A percentile compares a stretch with the other conserved stretches of the same genome.
Evolutionary conservation across 1,140 invertebrate genomes (phyloP).

Genomic region (Elymnias hypermnestra): DNA sequence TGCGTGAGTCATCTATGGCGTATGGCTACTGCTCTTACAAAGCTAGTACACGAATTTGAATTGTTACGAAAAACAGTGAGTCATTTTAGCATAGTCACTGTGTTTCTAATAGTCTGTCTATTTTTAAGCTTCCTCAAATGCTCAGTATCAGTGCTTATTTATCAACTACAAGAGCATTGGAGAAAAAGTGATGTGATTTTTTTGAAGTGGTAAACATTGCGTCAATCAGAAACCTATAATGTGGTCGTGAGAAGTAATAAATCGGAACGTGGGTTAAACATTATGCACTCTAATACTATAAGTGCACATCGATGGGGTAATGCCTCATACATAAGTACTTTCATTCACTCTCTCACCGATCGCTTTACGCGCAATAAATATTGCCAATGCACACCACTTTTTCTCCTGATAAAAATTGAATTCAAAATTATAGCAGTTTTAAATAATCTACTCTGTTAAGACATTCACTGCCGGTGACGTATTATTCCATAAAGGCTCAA

Average conservation of each 20-base stretch:
- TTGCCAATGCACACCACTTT: not conserved
- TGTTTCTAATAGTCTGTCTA: too few species aligned
- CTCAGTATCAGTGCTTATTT: too few species aligned
- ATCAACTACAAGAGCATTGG: too few species aligned
- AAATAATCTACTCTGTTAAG: constrained; percentile 1
- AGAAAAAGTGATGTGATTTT: too few species aligned
- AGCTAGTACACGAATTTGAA: constrained; percentile 20
- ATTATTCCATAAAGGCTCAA: constrained; percentile 22
- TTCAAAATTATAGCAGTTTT: too few species aligned
- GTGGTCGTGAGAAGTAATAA: constrained; percentile 54
- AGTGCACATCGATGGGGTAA: constrained; percentile 60
- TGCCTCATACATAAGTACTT: constrained; percentile 51
- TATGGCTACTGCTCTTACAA: constrained; percentile 43
- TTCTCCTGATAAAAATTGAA: too few species aligned
- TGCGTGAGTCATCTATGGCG: constrained; percentile 52
- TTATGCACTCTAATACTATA: constrained; percentile 51
- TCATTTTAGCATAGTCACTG: constrained; percentile 46
- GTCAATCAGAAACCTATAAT: constrained; percentile 39
- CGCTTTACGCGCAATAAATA: not conserved
- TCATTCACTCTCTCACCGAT: constrained; percentile 24
- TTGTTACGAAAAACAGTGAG: constrained; percentile 34
- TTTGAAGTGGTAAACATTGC: too few species aligned
- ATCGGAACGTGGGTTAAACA: constrained; percentile 57
- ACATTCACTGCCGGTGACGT: constrained; percentile 12
- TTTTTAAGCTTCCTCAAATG: too few species aligned